A percentile compares a stretch with the other conserved stretches of the same genome.
Evolutionary conservation across 2,797 vertebrate genomes (phyloP).

Genomic region (Crax fasciolata): DNA sequence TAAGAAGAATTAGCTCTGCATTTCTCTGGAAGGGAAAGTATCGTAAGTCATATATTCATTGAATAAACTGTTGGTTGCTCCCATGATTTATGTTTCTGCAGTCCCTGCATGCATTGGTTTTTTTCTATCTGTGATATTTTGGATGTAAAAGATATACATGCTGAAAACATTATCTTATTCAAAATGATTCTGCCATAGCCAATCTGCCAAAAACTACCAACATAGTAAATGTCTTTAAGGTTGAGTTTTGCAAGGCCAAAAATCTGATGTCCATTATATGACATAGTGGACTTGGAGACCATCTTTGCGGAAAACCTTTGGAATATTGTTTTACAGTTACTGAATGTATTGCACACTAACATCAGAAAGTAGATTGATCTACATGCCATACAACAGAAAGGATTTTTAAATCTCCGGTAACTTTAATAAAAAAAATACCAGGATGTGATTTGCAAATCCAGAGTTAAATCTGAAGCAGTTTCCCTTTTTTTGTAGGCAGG

Average conservation of each 20-base stretch:
- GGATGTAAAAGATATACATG: conserved; percentile 35
- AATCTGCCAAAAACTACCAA: conserved; percentile 62
- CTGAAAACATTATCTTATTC: conserved; percentile 68
- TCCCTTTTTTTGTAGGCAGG: background rate
- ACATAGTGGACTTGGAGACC: conserved; percentile 51
- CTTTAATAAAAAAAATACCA: background rate
- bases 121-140: conserved; percentile 54
- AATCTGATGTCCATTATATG: conserved; percentile 73
- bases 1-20: background rate
- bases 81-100: conserved; percentile 50
- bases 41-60: conserved; percentile 27
- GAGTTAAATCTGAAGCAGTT: background rate
- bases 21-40: conserved; percentile 25
- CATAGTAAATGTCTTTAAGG: conserved; percentile 38
- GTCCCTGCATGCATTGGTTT: background rate
- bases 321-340: conserved; percentile 47
- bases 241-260: conserved; percentile 44
- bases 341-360: background rate
- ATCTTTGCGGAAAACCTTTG: conserved; percentile 39
- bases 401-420: background rate
- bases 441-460: background rate
- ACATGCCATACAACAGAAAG: background rate
- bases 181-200: conserved; percentile 56
- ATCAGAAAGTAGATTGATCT: background rate
- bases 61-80: conserved; percentile 27